Conservation (phyloP, 2,113 vertebrate species). For the Prunella fulvescens region DNA sequence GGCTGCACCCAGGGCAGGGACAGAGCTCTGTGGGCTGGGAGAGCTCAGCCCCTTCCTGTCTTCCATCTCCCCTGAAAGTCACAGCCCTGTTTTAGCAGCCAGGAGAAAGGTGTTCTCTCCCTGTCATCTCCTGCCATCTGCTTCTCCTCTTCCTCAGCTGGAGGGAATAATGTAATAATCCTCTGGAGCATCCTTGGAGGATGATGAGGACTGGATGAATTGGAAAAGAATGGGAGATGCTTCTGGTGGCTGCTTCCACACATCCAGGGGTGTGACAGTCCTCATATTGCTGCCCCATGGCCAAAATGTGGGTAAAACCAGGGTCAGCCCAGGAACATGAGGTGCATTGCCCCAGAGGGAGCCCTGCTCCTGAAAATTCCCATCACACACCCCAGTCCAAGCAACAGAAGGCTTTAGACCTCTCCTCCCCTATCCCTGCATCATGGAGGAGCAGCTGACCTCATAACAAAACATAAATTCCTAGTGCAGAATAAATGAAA, state of each 20-base stretch:
- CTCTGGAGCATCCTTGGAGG: background rate
- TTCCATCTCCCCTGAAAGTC: background rate
- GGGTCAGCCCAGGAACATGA: rapidly evolving
- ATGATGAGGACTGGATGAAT: background rate
- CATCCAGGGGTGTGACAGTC: background rate
- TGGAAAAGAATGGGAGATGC: background rate
- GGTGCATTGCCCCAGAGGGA: background rate
- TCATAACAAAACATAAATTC: background rate
- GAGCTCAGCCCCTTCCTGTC: background rate
- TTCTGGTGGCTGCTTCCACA: background rate
- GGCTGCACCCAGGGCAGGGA: background rate
- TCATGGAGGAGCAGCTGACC: background rate
- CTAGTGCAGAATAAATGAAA: background rate
- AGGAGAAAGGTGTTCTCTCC: background rate
- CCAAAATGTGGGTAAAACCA: background rate
- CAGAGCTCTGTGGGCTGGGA: background rate
- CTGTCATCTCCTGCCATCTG: background rate
- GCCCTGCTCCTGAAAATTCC: background rate
- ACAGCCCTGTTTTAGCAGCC: background rate
- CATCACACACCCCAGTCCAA: background rate
- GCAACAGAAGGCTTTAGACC: background rate
- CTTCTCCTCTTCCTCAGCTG: background rate
- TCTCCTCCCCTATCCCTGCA: background rate
- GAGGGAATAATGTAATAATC: background rate
- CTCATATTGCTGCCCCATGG: background rate